Conservation (phyloP, 2,797 vertebrate genomes). For the Sylvia borin region DNA sequence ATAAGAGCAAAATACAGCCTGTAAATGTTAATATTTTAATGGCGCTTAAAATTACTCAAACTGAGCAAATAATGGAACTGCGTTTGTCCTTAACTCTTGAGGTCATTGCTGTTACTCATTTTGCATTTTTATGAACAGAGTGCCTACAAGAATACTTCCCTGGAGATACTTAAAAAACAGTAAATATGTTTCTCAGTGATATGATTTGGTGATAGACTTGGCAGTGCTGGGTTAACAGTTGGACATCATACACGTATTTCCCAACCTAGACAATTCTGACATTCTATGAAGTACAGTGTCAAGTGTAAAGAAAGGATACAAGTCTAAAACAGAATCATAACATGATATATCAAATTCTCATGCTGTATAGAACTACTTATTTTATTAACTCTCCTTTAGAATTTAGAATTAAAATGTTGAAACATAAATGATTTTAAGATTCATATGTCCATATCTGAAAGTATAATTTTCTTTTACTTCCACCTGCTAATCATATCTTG, state of each 20-base stretch:
- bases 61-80: background rate
- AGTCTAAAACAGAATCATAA: background rate
- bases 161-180: background rate
- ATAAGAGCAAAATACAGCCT: background rate
- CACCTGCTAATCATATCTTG: background rate
- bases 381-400: background rate
- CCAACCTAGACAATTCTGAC: background rate
- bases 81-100: rapidly evolving
- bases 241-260: background rate
- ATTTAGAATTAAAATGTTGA: background rate
- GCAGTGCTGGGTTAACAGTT: background rate
- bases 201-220: background rate
- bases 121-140: background rate
- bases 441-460: background rate
- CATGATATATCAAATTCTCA: background rate
- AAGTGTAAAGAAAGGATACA: background rate
- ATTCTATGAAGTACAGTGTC: background rate
- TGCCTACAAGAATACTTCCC: background rate
- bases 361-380: background rate
- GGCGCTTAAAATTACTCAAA: background rate
- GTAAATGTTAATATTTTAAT: background rate
- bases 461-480: background rate
- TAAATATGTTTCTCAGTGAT: background rate
- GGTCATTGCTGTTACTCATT: background rate
- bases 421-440: background rate